These are phyloP conservation scores for Pseudomyrmex gracilis DNA, from an alignment of 1,140 invertebrate species.

Conservation along the genomic window DNA sequence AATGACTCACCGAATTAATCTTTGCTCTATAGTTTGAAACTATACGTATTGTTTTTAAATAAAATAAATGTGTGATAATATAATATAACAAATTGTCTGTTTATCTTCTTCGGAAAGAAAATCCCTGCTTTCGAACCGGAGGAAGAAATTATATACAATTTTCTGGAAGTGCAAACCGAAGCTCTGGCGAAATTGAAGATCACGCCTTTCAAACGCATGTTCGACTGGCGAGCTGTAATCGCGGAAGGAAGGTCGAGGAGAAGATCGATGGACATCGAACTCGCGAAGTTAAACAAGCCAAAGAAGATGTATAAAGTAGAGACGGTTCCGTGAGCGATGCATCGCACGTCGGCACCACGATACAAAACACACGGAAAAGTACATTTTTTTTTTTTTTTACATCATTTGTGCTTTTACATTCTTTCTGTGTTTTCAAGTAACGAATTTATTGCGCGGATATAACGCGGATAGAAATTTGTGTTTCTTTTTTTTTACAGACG, in stretches of 20 bases:
- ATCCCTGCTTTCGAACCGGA: constrained; percentile 44
- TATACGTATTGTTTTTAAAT: no score
- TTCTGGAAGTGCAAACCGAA: constrained; percentile 69
- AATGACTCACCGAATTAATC: no score
- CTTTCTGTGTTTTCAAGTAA: background rate
- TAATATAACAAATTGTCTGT: constrained; percentile 12
- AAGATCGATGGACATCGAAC: constrained; percentile 34
- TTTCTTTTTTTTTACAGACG: background rate
- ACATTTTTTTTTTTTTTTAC: constrained; percentile 44
- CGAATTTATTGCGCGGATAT: background rate
- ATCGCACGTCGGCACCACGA: constrained; percentile 14
- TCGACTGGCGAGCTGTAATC: constrained; percentile 69
- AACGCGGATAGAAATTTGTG: background rate
- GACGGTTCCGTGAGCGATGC: constrained; percentile 31
- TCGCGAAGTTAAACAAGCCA: constrained; percentile 27
- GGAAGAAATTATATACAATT: constrained; percentile 76
- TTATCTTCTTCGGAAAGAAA: constrained; percentile 31
- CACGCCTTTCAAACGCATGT: constrained; percentile 64
- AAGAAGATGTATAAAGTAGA: constrained; percentile 35
- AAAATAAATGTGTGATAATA: background rate
- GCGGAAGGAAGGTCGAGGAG: constrained; percentile 6
- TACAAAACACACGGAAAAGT: constrained; percentile 4
- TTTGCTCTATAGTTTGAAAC: no score
- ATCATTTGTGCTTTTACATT: background rate
- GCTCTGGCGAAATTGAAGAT: constrained; percentile 64